Base-by-base conservation (phyloP, 2,888 invertebrate species). In the Carterocephalus palaemon region DNA sequence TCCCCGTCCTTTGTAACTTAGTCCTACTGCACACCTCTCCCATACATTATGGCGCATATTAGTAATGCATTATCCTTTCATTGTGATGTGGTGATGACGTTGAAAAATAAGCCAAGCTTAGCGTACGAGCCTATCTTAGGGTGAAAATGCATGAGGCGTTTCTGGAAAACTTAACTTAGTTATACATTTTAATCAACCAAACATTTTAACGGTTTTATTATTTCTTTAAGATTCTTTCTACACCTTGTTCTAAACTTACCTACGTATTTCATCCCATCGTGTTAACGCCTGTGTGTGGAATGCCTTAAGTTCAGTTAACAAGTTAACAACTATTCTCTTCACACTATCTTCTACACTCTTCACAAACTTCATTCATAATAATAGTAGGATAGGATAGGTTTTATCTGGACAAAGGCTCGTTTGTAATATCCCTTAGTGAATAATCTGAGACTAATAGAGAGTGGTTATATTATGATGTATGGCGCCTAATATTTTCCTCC, bases 81-180 rank as follows among this genome's bases (percentile, higher is more conserved):
- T 62, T 62, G 50, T 62, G 62, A 58, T 60, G 57, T 47, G 53
- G 57, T 58, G 73, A 75, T 73, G 72, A 72, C 65, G 68, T 62
- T 73, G 73, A 74, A 74, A 73, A 73, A 72, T 73, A 74, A 67
- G 64, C 64, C 54, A 48, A 60, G 64, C 66, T 70, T 62, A 64
- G 54, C 51, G 60, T 56, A 51, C 53, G 54, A 54, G 54, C 53
- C 57, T 48, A 51, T 59, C 58, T 64, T 61, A 59, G 62, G 60
- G 57, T 49, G 5, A 2, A 32, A 17, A 16, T 16, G 5, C 29
- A 38, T 23, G 7, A 8, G 12, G 40, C 36, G 19, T 47, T 41
- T 22, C n/a, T n/a, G n/a, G n/a, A n/a, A n/a, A n/a, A n/a, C n/a
- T n/a, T n/a, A n/a, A n/a, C n/a, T n/a, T n/a, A n/a, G n/a, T n/a